Conservation (phyloP, 2,113 vertebrate genomes). For the Bucco capensis region DNA sequence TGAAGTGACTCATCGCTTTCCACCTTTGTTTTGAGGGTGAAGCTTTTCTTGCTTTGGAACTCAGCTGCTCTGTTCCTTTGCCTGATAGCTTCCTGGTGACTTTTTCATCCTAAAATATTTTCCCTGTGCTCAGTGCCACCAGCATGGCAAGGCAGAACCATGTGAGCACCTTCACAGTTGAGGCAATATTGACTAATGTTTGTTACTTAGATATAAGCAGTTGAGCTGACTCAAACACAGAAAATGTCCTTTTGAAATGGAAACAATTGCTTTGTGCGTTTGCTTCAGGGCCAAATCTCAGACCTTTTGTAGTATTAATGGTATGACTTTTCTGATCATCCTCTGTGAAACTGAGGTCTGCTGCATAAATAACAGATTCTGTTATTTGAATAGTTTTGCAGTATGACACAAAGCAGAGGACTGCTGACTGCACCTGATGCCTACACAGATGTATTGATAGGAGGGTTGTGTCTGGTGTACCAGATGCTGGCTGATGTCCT, state of each 20-base stretch:
- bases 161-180: not conserved
- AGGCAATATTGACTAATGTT: not conserved
- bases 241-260: not conserved
- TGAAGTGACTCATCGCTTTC: not conserved
- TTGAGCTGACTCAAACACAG: not conserved
- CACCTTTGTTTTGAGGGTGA: not conserved
- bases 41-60: not conserved
- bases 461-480: too few relatives aligned
- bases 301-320: not conserved
- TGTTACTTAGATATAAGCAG: not conserved
- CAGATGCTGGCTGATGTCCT: not conserved
- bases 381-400: not conserved
- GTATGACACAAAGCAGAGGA: not conserved
- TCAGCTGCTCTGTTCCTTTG: not conserved
- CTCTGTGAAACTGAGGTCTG: not conserved
- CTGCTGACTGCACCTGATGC: not conserved
- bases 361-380: not conserved
- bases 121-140: not conserved
- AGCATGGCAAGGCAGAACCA: not conserved
- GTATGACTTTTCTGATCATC: not conserved
- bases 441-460: not conserved
- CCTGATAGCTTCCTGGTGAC: not conserved
- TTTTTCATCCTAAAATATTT: not conserved
- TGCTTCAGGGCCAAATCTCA: not conserved
- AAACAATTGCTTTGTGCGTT: not conserved